Conservation (phyloP, 1,140 invertebrate genomes). For the Apocrypta bakeri region DNA sequence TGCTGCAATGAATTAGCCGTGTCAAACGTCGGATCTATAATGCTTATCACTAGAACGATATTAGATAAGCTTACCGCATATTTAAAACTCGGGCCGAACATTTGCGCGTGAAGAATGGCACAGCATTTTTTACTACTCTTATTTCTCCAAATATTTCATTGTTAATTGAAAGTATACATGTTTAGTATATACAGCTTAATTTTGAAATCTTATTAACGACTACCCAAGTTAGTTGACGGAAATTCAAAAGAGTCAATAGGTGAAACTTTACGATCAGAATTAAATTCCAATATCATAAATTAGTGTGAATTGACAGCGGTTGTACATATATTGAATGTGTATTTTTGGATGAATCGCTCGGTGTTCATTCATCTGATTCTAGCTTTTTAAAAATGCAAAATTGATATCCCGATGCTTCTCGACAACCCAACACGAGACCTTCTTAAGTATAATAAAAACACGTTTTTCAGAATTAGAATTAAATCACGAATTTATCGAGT, state of each 20-base stretch:
- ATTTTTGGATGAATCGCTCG: too few relatives aligned
- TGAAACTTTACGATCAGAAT: constrained; percentile 15
- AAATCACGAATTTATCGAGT: constrained; percentile 5
- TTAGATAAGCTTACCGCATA: too few relatives aligned
- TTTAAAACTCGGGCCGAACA: too few relatives aligned
- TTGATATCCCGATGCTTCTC: neutral
- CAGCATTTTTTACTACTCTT: neutral
- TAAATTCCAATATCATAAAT: constrained; percentile 34
- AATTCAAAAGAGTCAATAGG: constrained; percentile 11
- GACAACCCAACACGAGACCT: too few relatives aligned
- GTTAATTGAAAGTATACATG: too few relatives aligned
- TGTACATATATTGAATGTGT: neutral
- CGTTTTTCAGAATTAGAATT: too few relatives aligned
- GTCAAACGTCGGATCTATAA: too few relatives aligned
- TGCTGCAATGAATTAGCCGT: too few relatives aligned
- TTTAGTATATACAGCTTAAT: neutral
- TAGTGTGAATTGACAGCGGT: neutral
- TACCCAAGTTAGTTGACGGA: neutral
- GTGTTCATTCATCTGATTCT: neutral
- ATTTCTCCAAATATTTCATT: neutral
- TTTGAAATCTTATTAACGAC: constrained; percentile 24
- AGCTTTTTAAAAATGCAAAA: neutral
- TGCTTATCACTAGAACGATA: too few relatives aligned
- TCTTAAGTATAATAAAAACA: too few relatives aligned
- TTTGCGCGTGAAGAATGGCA: too few relatives aligned